A percentile compares a stretch with the other conserved stretches of the same genome.
phyloP scores from a whole-genome alignment of 2,797 vertebrate genomes.

The Apogon hyalosoma region DNA sequence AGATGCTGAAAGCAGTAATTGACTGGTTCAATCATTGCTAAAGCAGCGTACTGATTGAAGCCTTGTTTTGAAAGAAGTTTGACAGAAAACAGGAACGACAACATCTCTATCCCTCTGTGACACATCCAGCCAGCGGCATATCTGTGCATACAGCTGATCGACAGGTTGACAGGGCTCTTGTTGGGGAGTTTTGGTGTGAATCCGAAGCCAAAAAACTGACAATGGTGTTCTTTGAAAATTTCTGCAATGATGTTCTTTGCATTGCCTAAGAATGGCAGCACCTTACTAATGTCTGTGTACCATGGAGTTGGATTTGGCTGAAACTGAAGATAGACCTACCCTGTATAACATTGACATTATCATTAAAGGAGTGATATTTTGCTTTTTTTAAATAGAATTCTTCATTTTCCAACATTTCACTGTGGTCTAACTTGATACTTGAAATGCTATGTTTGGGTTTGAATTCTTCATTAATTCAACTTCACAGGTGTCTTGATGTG shows the following conservation, averaged over 20 bases:
- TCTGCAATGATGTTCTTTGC: background rate
- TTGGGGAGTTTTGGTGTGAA: constrained; percentile 13
- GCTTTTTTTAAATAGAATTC: too few species aligned
- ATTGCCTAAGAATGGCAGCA: background rate
- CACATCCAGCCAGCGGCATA: constrained; percentile 15
- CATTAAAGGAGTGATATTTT: constrained; percentile 23
- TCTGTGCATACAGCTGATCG: constrained; percentile 14
- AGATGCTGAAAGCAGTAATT: constrained; percentile 50
- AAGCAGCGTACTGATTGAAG: constrained; percentile 43
- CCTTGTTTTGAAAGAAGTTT: constrained; percentile 41
- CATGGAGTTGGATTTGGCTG: constrained; percentile 2
- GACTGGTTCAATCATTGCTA: constrained; percentile 40
- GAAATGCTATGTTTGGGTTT: too few species aligned
- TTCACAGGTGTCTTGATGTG: too few species aligned
- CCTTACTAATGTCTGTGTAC: background rate
- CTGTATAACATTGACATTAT: background rate
- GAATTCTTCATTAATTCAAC: too few species aligned
- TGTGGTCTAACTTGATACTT: too few species aligned
- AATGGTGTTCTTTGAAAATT: constrained; percentile 5
- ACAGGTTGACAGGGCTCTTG: constrained; percentile 29
- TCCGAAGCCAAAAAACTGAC: constrained; percentile 20
- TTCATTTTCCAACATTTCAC: too few species aligned
- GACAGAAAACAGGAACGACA: constrained; percentile 37
- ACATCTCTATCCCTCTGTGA: constrained; percentile 12
- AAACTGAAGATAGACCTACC: constrained; percentile 1